Base-by-base conservation (phyloP, 1,140 invertebrate species). In the Nylanderia fulva region DNA sequence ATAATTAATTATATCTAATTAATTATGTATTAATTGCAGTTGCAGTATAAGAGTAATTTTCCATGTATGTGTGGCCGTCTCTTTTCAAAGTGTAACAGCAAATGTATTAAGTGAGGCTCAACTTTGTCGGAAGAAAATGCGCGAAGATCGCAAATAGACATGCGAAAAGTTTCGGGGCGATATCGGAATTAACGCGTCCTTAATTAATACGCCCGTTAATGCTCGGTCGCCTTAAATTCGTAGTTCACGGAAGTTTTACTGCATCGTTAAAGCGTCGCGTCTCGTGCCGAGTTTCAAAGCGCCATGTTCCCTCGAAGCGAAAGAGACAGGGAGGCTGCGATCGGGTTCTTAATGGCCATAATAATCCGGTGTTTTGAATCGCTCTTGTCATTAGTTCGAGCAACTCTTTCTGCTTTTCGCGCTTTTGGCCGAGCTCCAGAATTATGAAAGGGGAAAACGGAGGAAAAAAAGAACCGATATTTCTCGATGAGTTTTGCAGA, bases 311-410 rank as follows among this genome's bases (percentile, higher is more conserved):
- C 2, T 18, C 4, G 15, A 71, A 71, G 36, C 36, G 45, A 64
- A 61, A 56, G 48, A 52, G 71, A 76, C 54, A 76, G 83, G 54
- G 48, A 52, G 64, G 61, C 36, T 56, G 48, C 69, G 64, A 86
- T 86, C 84, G 45, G 48, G 68, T 68, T 84, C 64, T 88, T 87
- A 88, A 88, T 88, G 86, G 87, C 82, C 58, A 60, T 79, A 85
- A 88, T 87, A 87, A 66, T 77, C 68, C 45, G 71, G 82, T 88
- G 54, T 88, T 88, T 88, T 72, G 80, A 87, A 87, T 88, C 85
- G 64, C 75, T 76, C 72, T 84, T 68, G 87, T 88, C 85, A 85
- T 88, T 88, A 88, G 80, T 87, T 83, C 64, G 85, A 52, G 56
- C 79, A 72, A 75, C 42, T 84, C 86, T 88, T 87, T 60, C 85